These are phyloP conservation scores for Andrena bicolor DNA, from an alignment of 2,888 invertebrate species.

Conservation along the genomic window DNA sequence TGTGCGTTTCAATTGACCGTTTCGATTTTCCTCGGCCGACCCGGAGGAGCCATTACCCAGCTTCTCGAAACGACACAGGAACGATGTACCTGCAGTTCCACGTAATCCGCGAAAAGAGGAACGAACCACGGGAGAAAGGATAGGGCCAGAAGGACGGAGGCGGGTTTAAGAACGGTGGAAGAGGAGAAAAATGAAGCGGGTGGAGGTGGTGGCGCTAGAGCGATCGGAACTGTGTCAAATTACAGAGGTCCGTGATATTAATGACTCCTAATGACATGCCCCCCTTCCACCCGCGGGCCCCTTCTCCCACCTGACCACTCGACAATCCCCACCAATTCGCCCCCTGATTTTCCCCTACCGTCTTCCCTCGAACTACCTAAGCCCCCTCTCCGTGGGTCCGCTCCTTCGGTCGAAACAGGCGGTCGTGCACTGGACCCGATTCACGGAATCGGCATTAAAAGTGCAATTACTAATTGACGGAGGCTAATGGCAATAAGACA, in stretches of 20 bases:
- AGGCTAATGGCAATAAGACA: slow-evolving; percentile 84
- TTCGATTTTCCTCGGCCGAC: background rate
- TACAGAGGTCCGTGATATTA: slow-evolving; percentile 84
- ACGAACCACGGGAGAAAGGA: background rate
- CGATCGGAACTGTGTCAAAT: slow-evolving; percentile 85
- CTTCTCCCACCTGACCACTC: slow-evolving; percentile 13
- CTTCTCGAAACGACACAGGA: background rate
- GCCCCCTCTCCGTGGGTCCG: slow-evolving; percentile 41
- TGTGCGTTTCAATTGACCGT: background rate
- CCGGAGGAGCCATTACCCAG: background rate
- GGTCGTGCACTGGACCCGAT: slow-evolving; percentile 62
- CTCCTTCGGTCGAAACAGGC: slow-evolving; percentile 13
- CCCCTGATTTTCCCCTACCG: slow-evolving; percentile 40
- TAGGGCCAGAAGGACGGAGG: slow-evolving; percentile 24
- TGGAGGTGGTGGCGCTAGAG: slow-evolving; percentile 80
- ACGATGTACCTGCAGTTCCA: slow-evolving; percentile 1
- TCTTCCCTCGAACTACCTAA: slow-evolving; percentile 48
- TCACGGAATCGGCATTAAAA: slow-evolving; percentile 84
- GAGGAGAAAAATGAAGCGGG: slow-evolving; percentile 72
- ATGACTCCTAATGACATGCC: slow-evolving; percentile 84
- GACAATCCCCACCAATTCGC: slow-evolving; percentile 37
- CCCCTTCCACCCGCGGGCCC: slow-evolving; percentile 63
- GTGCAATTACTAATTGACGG: slow-evolving; percentile 84
- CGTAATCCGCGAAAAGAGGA: slow-evolving; percentile 1
- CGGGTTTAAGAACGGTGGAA: slow-evolving; percentile 28